Percentiles rank a stretch among this genome's conserved stretches.
Conservation (phyloP, 2,797 vertebrate species). For the Rhodeus uyekii region DNA sequence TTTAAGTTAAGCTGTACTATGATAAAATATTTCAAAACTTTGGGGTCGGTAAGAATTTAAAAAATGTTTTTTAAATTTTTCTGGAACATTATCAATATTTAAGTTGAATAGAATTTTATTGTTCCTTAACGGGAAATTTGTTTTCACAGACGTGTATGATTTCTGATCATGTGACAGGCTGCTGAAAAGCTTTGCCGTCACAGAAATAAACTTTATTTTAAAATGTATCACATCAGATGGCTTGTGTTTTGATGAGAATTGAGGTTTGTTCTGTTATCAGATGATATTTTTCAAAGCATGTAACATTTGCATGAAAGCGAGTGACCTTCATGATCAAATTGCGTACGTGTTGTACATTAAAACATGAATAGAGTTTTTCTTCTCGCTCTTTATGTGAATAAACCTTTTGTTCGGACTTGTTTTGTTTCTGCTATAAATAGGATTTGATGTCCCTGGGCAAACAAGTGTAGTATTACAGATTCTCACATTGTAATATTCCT, state of each 20-base stretch:
- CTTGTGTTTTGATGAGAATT: neutral
- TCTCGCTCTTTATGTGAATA: neutral
- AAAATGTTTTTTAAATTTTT: too few species aligned
- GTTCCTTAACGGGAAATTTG: too few species aligned
- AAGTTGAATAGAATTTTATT: too few species aligned
- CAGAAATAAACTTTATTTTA: too few species aligned
- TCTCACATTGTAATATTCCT: neutral
- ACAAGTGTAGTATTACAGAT: neutral
- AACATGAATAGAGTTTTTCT: neutral
- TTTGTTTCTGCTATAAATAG: neutral
- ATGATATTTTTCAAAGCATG: neutral
- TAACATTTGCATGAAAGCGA: neutral
- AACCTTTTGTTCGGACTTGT: neutral
- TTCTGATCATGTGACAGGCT: too few species aligned
- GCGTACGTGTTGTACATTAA: neutral
- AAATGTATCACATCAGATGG: neutral
- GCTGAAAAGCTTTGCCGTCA: too few species aligned
- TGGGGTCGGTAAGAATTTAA: too few species aligned
- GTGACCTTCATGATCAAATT: neutral
- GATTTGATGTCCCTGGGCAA: neutral
- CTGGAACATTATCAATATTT: too few species aligned
- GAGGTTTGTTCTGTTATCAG: neutral
- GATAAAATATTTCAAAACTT: too few species aligned
- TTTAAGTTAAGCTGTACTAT: too few species aligned
- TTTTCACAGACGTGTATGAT: too few species aligned